These are phyloP conservation scores for Xylota segnis DNA, from an alignment of 2,888 invertebrate species.

Conservation along the genomic window DNA sequence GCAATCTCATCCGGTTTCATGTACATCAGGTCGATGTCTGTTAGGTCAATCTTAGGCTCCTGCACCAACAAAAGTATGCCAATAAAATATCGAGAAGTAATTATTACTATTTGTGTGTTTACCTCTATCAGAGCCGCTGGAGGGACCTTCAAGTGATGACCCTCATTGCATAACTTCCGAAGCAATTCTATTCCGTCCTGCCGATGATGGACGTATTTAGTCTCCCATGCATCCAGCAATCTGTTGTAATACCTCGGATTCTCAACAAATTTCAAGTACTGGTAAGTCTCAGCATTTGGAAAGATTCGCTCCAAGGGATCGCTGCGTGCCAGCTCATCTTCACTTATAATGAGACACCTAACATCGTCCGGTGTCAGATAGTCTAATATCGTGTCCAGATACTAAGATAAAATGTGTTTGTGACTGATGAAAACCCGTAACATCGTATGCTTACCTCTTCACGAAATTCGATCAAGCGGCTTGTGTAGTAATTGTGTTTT, in stretches of 20 bases:
- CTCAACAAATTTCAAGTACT: slow-evolving; percentile 93
- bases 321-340: slow-evolving; percentile 92
- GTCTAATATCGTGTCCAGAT: slow-evolving; percentile 92
- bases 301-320: slow-evolving; percentile 92
- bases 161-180: slow-evolving; percentile 88
- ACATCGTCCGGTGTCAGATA: slow-evolving; percentile 96
- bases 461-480: slow-evolving; percentile 82
- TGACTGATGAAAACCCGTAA: background rate
- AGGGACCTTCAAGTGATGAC: slow-evolving; percentile 90
- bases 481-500: slow-evolving; percentile 85
- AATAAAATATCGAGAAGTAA: background rate
- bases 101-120: background rate
- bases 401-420: slow-evolving; percentile 84
- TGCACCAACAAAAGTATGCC: slow-evolving; percentile 55
- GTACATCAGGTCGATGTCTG: slow-evolving; percentile 83
- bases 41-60: slow-evolving; percentile 82
- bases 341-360: slow-evolving; percentile 92
- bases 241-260: slow-evolving; percentile 95
- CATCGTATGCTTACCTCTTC: slow-evolving; percentile 79
- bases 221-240: slow-evolving; percentile 96
- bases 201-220: slow-evolving; percentile 88
- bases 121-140: slow-evolving; percentile 84
- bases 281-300: slow-evolving; percentile 90
- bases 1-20: slow-evolving; percentile 80
- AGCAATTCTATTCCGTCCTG: slow-evolving; percentile 86